Base-by-base conservation (phyloP, 1,140 invertebrate genomes). In the Harlomillsia oculata region DNA sequence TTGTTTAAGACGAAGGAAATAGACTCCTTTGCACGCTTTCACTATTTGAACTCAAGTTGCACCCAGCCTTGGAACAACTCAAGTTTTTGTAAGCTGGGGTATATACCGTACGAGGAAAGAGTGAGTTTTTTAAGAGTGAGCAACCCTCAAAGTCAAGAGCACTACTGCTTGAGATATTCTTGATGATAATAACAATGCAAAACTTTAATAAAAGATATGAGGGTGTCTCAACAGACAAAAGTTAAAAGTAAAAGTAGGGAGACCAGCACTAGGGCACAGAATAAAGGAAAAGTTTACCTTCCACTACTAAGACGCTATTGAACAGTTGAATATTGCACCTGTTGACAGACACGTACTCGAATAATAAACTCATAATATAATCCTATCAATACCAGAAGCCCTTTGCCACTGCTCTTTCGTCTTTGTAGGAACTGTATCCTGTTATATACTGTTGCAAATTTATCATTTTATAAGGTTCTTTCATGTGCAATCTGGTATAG, bases 161-260 rank as follows among this genome's bases (percentile, higher is more conserved):
- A n/a, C n/a, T 20, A 9, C 16, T 34, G 8, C 8, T 14, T 46
- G 18, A 43, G 53, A 40, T 48, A 56, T 48, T 56, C 43, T 37
- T 46, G 30, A 49, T 46, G 45, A 56, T 51, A 41, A 51, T 57
- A 57, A 57, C 46, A 57, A 57, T 57, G 55, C 55, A 57, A 57
- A 56, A 50, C 36, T 57, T 57, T 57, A 57, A 57, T 57, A 57
- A 57, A 57, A 57, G 55, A 57, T 51, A 25, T 49, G 45, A 56
- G 36, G 48, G 32, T 9, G 44, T 51, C 46, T 57, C 45, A 56
- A 29, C 25, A 56, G 53, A 45, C 16, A 39, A 48, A 56, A 56
- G 53, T 56, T 56, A 56, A 56, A 56, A 56, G 32, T 56, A 34
- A 44, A 49, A 56, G 29, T 49, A 30, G 28, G 40, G 25, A 41